phyloP scores from a whole-genome alignment of 2,113 vertebrate genomes.

The Sinocyclocheilus anophthalmus region DNA sequence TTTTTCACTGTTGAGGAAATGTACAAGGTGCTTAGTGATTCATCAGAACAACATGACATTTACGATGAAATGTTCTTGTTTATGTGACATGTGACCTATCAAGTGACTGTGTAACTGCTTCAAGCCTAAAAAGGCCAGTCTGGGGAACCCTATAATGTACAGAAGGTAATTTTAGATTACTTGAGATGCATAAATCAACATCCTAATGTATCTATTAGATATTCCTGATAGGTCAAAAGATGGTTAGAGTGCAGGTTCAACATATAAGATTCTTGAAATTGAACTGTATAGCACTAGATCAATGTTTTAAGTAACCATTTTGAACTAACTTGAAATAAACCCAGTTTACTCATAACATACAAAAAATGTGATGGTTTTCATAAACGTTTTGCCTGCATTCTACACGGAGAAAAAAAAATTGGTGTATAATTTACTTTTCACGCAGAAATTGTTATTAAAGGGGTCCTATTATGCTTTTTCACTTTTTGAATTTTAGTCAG shows the following conservation, averaged over 20 bases:
- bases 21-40: constrained; percentile 51
- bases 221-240: constrained; percentile 26
- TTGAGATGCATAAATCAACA: constrained; percentile 45
- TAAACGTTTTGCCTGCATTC: too few relatives aligned
- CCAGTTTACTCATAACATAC: too few relatives aligned
- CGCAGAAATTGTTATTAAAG: constrained; percentile 44
- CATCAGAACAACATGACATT: constrained; percentile 59
- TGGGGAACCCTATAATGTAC: constrained; percentile 49
- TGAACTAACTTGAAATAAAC: too few relatives aligned
- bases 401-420: too few relatives aligned
- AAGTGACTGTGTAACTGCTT: constrained; percentile 58
- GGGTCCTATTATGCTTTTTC: too few relatives aligned
- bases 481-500: too few relatives aligned
- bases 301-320: background rate
- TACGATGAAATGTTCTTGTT: constrained; percentile 49
- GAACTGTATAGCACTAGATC: background rate
- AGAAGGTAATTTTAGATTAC: constrained; percentile 35
- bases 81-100: constrained; percentile 67
- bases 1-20: background rate
- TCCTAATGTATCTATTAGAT: constrained; percentile 49
- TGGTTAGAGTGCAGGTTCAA: background rate
- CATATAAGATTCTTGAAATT: background rate
- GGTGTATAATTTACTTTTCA: too few relatives aligned
- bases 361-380: background rate
- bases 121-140: constrained; percentile 48